Evolutionary conservation across 2,888 invertebrate species (phyloP), one percentile per base, ranked within the genome.

Genomic region (Drymonia ruficornis): DNA sequence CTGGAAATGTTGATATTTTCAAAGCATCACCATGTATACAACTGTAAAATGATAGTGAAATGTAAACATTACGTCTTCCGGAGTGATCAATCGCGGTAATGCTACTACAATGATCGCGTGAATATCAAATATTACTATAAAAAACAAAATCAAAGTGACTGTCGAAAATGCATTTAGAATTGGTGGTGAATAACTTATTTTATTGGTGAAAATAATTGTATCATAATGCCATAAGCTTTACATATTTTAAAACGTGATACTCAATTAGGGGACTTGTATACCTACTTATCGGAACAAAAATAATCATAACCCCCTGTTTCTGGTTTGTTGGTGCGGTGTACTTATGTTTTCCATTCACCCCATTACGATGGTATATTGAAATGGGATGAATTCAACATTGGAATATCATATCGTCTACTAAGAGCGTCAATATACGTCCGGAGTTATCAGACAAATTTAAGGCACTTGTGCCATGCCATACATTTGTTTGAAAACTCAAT

Each of bases 141-240:
- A 47, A 18, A 18, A 19, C 3, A 28, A 61, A 70, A 60, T 67
- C 66, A 69, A 84, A 79, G 72, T 74, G 86, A 87, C 87, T 87
- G 87, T 87, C 83, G 75, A 80, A 70, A 75, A 81, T 87, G 91
- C 90, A 90, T 91, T 90, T 91, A 90, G 72, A 71, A 80, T 85
- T 83, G 83, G 79, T 82, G 82, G 76, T 80, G 76, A 77, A 76
- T 82, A 73, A 83, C 84, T 85, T 82, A 85, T 84, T 83, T 73
- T 76, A 81, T 78, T 76, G 80, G 78, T 77, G 74, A 77, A 65
- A 46, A 66, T 54, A 70, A 65, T 64, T 68, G 65, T 67, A 76
- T 65, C 65, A 74, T 78, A 75, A 76, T 65, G 76, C 83, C 82
- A 78, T 84, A 88, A 89, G 89, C 89, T 90, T 90, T 90, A 89